A percentile compares a stretch with the other conserved stretches of the same genome.
phyloP scores from a whole-genome alignment of 1,140 invertebrate genomes.

The Lepidurus packardi region DNA sequence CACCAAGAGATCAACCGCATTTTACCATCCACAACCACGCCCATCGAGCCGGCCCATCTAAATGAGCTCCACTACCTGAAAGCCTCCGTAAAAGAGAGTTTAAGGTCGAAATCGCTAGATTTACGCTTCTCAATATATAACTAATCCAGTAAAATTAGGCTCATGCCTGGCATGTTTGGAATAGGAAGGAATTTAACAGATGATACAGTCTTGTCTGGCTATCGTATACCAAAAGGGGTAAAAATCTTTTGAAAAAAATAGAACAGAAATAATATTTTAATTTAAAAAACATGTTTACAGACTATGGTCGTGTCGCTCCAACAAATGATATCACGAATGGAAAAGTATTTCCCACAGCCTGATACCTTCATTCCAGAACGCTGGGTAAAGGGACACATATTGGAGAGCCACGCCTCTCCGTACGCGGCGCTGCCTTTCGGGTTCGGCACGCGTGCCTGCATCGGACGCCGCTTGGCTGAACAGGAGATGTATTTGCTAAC shows the following conservation, averaged over 20 bases:
- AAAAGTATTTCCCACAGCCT: slow-evolving; percentile 71
- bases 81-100: slow-evolving; percentile 59
- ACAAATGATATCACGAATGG: slow-evolving; percentile 68
- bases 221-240: slow-evolving; percentile 70
- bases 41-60: slow-evolving; percentile 43
- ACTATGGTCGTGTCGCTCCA: slow-evolving; percentile 80
- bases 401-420: slow-evolving; percentile 46
- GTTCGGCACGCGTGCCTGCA: slow-evolving; percentile 54
- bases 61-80: slow-evolving; percentile 50
- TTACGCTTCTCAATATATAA: neutral
- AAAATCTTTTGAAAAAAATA: slow-evolving; percentile 50
- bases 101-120: slow-evolving; percentile 39
- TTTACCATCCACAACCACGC: slow-evolving; percentile 29
- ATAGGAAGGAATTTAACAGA: slow-evolving; percentile 71
- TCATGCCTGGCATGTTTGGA: slow-evolving; percentile 75
- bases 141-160: slow-evolving; percentile 37
- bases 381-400: slow-evolving; percentile 56
- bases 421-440: slow-evolving; percentile 81
- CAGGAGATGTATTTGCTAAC: slow-evolving; percentile 42
- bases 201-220: slow-evolving; percentile 67
- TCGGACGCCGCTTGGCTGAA: slow-evolving; percentile 46
- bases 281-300: slow-evolving; percentile 45
- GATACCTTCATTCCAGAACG: slow-evolving; percentile 70
- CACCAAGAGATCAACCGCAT: slow-evolving; percentile 40
- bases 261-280: neutral